Evolutionary conservation across 2,113 vertebrate genomes (phyloP).

Genomic region (Oenanthe oenanthe): DNA sequence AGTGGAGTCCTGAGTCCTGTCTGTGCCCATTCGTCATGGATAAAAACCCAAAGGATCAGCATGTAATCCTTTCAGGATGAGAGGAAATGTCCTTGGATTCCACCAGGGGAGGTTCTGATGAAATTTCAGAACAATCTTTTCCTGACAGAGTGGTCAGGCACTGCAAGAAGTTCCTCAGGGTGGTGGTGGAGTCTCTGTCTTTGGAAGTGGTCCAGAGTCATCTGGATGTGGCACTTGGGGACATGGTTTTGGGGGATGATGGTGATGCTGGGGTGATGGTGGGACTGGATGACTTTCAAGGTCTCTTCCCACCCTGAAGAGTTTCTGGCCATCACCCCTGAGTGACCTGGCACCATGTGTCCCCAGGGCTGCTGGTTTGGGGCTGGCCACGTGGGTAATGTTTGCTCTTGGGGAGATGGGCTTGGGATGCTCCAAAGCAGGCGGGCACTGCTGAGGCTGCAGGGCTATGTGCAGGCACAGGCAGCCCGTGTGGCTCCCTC

Average conservation of each 20-base stretch:
- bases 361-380: not conserved
- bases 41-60: not conserved
- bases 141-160: not conserved
- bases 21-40: not conserved
- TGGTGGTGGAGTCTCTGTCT: not conserved
- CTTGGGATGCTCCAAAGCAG: not conserved
- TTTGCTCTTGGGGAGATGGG: not conserved
- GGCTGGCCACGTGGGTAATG: not conserved
- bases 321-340: not conserved
- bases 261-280: not conserved
- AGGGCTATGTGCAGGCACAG: not conserved
- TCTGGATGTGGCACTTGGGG: not conserved
- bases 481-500: not conserved
- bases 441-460: no score
- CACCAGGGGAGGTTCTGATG: not conserved
- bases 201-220: no score
- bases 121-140: not conserved
- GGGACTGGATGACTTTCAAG: not conserved
- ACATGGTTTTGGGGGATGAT: no score
- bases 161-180: not conserved
- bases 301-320: not conserved
- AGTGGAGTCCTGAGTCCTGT: not conserved
- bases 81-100: not conserved
- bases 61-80: not conserved
- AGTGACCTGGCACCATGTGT: not conserved